These are phyloP conservation scores for Alloscopus bannaensis DNA, from an alignment of 2,888 invertebrate genomes.

Conservation along the genomic window DNA sequence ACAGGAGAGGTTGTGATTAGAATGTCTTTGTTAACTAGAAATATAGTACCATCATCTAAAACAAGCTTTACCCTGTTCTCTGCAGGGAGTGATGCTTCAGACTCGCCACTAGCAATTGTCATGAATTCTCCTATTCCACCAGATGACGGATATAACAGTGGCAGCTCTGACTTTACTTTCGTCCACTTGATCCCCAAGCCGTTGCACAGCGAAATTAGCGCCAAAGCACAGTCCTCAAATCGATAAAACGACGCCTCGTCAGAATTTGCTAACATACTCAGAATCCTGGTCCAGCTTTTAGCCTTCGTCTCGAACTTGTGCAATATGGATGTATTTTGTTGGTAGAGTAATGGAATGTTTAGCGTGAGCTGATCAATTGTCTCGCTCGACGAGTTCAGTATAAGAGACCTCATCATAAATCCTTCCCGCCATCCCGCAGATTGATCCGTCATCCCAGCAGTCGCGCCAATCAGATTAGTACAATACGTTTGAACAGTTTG, in stretches of 20 bases:
- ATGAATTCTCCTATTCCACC: not conserved
- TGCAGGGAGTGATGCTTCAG: not conserved
- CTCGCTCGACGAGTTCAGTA: slow-evolving; percentile 44
- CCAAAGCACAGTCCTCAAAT: slow-evolving; percentile 64
- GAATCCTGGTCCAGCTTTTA: slow-evolving; percentile 57
- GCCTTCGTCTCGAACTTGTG: slow-evolving; percentile 62
- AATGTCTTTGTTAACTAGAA: slow-evolving; percentile 54
- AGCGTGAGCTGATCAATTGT: slow-evolving; percentile 46
- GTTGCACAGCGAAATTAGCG: slow-evolving; percentile 56
- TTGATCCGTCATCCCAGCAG: slow-evolving; percentile 54
- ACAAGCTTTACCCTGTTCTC: slow-evolving; percentile 49
- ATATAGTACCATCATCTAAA: slow-evolving; percentile 52
- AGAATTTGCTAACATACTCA: slow-evolving; percentile 47
- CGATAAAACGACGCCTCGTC: slow-evolving; percentile 44
- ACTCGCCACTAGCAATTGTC: not conserved
- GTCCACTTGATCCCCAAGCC: slow-evolving; percentile 55
- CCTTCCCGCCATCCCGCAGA: slow-evolving; percentile 69
- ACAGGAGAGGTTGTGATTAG: slow-evolving; percentile 66
- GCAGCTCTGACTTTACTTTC: not conserved
- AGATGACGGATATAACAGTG: not conserved
- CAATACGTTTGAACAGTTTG: slow-evolving; percentile 40
- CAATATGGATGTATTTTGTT: slow-evolving; percentile 36
- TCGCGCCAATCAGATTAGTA: slow-evolving; percentile 36
- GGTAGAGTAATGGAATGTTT: slow-evolving; percentile 63
- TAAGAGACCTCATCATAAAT: slow-evolving; percentile 48